Evolutionary conservation across 2,113 vertebrate genomes (phyloP).

Genomic region (Thalassarche chlororhynchos): DNA sequence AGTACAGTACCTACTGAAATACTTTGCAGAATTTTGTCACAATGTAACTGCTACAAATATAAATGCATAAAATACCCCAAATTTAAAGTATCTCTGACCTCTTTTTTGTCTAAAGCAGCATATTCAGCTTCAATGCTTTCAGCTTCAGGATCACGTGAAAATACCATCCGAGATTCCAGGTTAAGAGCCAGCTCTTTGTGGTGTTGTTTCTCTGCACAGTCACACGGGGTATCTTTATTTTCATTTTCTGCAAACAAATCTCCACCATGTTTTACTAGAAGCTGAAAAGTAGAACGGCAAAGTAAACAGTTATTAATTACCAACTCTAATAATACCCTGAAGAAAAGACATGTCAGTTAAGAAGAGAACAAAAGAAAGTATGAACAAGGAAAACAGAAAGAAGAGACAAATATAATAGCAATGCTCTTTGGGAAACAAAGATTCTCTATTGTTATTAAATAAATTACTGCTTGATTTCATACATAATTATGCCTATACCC

Average conservation of each 20-base stretch:
- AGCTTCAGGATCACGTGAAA: conserved; percentile 93
- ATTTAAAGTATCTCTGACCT: conserved; percentile 78
- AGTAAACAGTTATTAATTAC: neutral
- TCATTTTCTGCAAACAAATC: conserved; percentile 98
- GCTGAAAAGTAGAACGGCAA: conserved; percentile 68
- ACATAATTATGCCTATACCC: neutral
- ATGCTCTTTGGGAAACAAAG: neutral
- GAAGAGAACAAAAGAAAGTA: neutral
- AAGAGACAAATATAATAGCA: neutral
- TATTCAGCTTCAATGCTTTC: conserved; percentile 97
- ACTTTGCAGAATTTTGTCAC: neutral
- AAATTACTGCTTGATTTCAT: neutral
- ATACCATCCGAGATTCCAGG: conserved; percentile 99
- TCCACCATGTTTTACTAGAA: conserved; percentile 90
- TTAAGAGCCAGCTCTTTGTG: conserved; percentile 96
- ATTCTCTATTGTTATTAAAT: neutral
- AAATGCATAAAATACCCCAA: neutral
- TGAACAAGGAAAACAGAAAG: neutral
- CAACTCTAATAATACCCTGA: neutral
- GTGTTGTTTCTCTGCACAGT: conserved; percentile 97
- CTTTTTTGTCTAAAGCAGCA: conserved; percentile 93
- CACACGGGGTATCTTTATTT: conserved; percentile 97
- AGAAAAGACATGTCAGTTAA: neutral
- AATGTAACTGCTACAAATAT: neutral
- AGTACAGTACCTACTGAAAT: neutral